phyloP scores from a whole-genome alignment of 2,113 vertebrate species.

The Ameiurus melas region DNA sequence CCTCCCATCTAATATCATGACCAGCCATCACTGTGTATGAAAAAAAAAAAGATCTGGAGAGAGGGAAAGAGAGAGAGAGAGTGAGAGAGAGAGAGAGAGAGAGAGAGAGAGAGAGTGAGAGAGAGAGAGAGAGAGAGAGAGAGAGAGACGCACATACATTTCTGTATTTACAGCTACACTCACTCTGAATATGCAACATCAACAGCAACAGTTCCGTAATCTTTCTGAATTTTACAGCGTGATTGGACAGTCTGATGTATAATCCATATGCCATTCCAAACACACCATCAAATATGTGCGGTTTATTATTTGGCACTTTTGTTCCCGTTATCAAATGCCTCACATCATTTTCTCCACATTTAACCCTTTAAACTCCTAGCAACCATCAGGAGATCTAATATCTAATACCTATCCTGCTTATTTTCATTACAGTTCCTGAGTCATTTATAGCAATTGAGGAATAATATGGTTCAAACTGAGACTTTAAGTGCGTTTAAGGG shows the following conservation, averaged over 20 bases:
- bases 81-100: neutral
- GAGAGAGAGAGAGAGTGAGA: neutral
- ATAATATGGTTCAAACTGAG: neutral
- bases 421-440: neutral
- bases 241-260: neutral
- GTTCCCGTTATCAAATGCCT: neutral
- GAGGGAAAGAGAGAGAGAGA: neutral
- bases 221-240: constrained; percentile 22
- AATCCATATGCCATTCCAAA: constrained; percentile 4
- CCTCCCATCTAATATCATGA: neutral
- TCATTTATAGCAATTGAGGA: neutral
- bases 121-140: neutral
- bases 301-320: constrained; percentile 8
- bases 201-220: neutral
- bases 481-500: too few relatives aligned
- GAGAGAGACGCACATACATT: neutral
- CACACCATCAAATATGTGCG: constrained; percentile 8
- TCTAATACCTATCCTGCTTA: neutral
- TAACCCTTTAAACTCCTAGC: constrained; percentile 22
- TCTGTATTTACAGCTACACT: neutral
- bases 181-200: constrained; percentile 1
- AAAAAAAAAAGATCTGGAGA: neutral
- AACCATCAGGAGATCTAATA: neutral
- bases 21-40: neutral
- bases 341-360: constrained; percentile 30